phyloP scores from a whole-genome alignment of 2,797 vertebrate species.

The Adelosebastes latens region DNA sequence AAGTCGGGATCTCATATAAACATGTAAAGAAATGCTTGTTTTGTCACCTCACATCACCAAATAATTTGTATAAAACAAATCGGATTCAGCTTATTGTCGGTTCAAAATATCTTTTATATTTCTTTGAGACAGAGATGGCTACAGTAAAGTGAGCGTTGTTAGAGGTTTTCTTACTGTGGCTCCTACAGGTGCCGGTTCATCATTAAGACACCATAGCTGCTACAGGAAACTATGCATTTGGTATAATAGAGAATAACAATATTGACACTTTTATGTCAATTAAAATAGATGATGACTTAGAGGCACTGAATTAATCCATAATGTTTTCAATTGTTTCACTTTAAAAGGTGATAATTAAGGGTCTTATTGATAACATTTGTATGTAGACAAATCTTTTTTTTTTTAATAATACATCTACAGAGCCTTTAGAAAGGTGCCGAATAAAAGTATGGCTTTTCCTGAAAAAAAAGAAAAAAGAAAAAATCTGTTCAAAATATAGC shows the following conservation, averaged over 20 bases:
- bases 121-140: not conserved
- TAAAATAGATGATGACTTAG: not conserved
- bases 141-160: not conserved
- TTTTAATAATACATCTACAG: no score
- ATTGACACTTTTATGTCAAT: not conserved
- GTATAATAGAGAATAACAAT: not conserved
- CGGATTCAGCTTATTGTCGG: not conserved
- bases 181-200: slow-evolving; percentile 2
- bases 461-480: no score
- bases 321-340: not conserved
- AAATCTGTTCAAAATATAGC: no score
- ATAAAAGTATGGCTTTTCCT: no score
- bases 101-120: not conserved
- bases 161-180: not conserved
- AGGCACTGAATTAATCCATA: not conserved
- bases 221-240: not conserved
- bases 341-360: not conserved
- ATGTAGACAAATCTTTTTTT: no score
- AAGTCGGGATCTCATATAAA: not conserved
- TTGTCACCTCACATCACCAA: not conserved
- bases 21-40: not conserved
- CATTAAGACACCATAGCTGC: not conserved
- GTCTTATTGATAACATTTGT: no score
- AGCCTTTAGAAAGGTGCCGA: no score
- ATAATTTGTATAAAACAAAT: not conserved